phyloP scores from a whole-genome alignment of 2,113 vertebrate genomes.

The Halichoerus grypus region DNA sequence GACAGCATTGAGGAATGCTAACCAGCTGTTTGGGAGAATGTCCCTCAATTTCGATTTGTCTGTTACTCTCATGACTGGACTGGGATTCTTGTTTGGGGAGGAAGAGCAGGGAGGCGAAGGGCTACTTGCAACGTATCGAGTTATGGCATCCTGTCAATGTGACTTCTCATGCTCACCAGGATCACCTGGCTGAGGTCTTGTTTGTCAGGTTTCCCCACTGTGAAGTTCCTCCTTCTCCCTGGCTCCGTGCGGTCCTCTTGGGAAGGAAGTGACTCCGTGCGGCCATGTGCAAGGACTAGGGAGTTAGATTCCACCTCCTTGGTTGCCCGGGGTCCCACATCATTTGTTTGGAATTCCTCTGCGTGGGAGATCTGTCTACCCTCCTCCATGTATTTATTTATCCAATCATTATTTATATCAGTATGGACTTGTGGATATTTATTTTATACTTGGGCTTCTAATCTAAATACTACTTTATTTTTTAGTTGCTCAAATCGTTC shows the following conservation, averaged over 20 bases:
- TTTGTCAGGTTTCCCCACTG: fast-evolving
- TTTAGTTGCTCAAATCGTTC: background rate
- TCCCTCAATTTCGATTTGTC: background rate
- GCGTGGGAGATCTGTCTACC: background rate
- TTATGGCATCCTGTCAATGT: fast-evolving
- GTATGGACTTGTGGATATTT: background rate
- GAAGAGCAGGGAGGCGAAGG: background rate
- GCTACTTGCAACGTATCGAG: background rate
- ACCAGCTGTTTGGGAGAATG: background rate
- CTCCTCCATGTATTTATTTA: background rate
- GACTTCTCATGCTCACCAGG: fast-evolving
- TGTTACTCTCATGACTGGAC: background rate
- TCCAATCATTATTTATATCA: background rate
- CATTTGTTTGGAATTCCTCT: background rate
- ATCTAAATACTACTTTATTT: background rate
- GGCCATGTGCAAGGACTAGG: background rate
- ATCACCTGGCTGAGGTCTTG: fast-evolving
- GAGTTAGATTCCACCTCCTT: background rate
- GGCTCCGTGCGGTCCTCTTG: background rate
- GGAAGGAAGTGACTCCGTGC: fast-evolving
- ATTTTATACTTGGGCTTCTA: background rate
- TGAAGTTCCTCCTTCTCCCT: background rate
- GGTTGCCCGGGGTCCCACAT: too few relatives aligned
- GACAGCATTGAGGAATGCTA: background rate
- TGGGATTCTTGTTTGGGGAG: background rate